These are phyloP conservation scores for Saccostrea glomerata DNA, from an alignment of 1,140 invertebrate genomes.

Conservation along the genomic window DNA sequence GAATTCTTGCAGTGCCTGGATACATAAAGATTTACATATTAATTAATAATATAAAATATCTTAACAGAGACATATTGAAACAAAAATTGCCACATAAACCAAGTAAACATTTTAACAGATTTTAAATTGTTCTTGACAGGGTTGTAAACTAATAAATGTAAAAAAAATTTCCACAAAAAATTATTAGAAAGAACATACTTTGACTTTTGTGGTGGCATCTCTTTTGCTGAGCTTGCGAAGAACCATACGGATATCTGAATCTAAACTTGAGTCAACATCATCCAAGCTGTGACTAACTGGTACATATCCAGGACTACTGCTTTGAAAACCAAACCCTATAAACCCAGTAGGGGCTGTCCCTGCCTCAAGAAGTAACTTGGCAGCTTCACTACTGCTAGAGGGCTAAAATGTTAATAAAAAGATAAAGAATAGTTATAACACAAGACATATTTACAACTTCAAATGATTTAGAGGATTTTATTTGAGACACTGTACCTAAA, in stretches of 20 bases:
- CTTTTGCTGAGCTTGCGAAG: slow-evolving; percentile 87
- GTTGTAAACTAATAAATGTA: too few relatives aligned
- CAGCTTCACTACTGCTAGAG: slow-evolving; percentile 89
- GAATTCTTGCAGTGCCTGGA: slow-evolving; percentile 82
- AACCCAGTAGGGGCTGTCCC: slow-evolving; percentile 80
- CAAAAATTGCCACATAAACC: too few relatives aligned
- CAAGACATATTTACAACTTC: too few relatives aligned
- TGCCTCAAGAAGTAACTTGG: slow-evolving; percentile 84
- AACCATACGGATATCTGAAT: slow-evolving; percentile 79
- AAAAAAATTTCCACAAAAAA: too few relatives aligned
- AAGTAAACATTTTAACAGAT: too few relatives aligned
- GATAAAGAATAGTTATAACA: too few relatives aligned
- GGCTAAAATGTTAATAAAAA: slow-evolving; percentile 81
- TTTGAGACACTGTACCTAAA: too few relatives aligned
- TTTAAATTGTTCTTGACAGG: too few relatives aligned
- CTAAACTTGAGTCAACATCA: slow-evolving; percentile 75
- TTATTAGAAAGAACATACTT: slow-evolving; percentile 80
- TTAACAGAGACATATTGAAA: too few relatives aligned
- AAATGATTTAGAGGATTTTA: too few relatives aligned
- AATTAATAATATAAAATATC: too few relatives aligned
- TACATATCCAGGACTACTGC: slow-evolving; percentile 81
- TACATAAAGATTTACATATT: background rate
- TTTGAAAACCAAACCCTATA: slow-evolving; percentile 84
- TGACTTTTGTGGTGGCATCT: slow-evolving; percentile 90
- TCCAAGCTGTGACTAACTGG: slow-evolving; percentile 79